Base-by-base conservation (phyloP, 2,888 invertebrate species). In the Drosophila anomalata region DNA sequence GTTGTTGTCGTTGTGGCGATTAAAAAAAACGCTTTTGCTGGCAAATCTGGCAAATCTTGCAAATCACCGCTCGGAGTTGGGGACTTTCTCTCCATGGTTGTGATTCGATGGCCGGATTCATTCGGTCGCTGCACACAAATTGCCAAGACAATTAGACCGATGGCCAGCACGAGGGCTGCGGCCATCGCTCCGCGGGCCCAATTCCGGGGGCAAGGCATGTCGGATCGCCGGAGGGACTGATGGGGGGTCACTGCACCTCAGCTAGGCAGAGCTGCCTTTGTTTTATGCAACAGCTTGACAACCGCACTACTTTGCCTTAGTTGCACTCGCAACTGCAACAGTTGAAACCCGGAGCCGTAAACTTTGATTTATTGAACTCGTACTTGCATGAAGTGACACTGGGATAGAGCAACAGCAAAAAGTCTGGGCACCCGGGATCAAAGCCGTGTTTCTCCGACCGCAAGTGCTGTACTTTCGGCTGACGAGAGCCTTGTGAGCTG, bases 141-240 rank as follows among this genome's bases (percentile, higher is more conserved):
- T 70, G 86, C 89, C 63, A 83, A 85, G 51, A 78, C 77, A 76
- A 90, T 88, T 26, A 90, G 76, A 54, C 73, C 87, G 58, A 75
- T 68, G 61, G 89, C 80, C 60, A 82, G 61, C 41, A 69, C 8
- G n/a, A 86, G 51, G 22, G 70, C 75, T 17, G 66, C 66, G 63
- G 77, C 72, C 56, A 76, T 71, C 12, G 81, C 26, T 17, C 67
- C 73, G 48, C 76, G 62, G 66, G 77, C 78, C 41, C 59, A 66
- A 53, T 66, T 36, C 14, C 77, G 77, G 62, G 72, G 83, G 47
- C 78, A 86, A 62, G 59, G 72, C 89, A 90, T 84, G 66, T 66
- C 68, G 58, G 36, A 42, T 54, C 58, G 39, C 53, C 57, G 31
- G 29, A 11, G 22, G 33, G 33, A 14, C n/a, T 12, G 53, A 7